Percentiles rank a stretch among this genome's conserved stretches.
Evolutionary conservation across 2,113 vertebrate genomes (phyloP).

Genomic region (Menura novaehollandiae): DNA sequence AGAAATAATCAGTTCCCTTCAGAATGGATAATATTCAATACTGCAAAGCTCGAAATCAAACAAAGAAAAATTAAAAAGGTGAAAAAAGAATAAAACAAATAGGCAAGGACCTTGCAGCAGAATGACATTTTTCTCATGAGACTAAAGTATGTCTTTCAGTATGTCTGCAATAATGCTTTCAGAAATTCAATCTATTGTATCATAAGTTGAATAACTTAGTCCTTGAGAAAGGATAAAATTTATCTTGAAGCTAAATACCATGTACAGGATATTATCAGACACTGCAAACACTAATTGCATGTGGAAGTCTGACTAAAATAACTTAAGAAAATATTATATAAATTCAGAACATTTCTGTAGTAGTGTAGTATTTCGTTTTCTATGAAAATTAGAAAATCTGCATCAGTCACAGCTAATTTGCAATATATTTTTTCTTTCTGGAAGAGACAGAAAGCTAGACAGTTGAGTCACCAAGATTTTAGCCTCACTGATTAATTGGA

Average conservation of each 20-base stretch:
- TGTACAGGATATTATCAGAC: not conserved
- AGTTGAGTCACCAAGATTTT: not conserved
- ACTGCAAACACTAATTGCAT: not conserved
- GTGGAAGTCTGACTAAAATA: not conserved
- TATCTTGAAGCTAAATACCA: not conserved
- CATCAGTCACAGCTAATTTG: not conserved
- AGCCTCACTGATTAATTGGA: not conserved
- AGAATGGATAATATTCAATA: not conserved
- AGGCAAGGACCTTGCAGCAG: not conserved
- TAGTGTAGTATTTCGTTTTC: not conserved
- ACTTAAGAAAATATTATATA: not conserved
- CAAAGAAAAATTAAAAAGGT: not conserved
- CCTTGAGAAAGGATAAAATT: not conserved
- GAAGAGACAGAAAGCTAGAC: not conserved
- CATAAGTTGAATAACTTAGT: not conserved
- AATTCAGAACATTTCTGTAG: not conserved
- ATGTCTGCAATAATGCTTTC: not conserved
- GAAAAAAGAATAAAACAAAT: not conserved
- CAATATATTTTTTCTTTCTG: not conserved
- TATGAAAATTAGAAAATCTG: not conserved
- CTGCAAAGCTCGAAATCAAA: not conserved
- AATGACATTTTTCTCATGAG: not conserved
- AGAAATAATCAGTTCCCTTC: not conserved
- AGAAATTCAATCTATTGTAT: not conserved
- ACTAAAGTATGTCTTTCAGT: not conserved